Evolutionary conservation across 2,888 invertebrate genomes (phyloP), one percentile per base, ranked within the genome.

Genomic region (Tachina lurida): DNA sequence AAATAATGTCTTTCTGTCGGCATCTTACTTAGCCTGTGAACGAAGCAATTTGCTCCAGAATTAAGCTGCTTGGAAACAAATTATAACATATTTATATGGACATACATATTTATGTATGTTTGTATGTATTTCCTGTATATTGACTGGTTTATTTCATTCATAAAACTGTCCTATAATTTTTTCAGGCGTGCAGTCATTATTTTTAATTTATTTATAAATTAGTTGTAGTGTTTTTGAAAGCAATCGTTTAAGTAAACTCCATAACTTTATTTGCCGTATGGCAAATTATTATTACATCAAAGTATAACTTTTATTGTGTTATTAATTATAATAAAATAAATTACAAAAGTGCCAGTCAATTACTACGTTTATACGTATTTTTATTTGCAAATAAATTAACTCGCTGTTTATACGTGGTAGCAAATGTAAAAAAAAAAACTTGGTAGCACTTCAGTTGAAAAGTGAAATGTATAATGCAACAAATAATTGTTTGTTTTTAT

Each of bases 151-250:
- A 62, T 62, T 62, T 78, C 54, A 78, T 79, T 43, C 45, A 45
- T 54, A 45, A 71, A 62, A 54, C 43, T 78, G 45, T 5, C n/a
- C 62, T 45, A 78, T 39, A 45, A 41, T 70, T 68, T 49, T 63
- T 10, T 31, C 13, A 22, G n/a, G 43, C 19, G 58, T 10, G 41
- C 22, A 65, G 73, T 80, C 73, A 49, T 73, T 79, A 71, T 56
- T 71, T 71, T 79, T 79, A 73, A 73, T 79, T 63, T 56, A 65
- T 10, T 73, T 80, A 15, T 79, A 54, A 63, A 70, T 70, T 52
- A 17, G 12, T 62, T 60, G 19, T 3, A 41, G 43, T 13, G 62
- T 65, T 65, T 77, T 68, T 45, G 22, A 17, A 39, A 12, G 13
- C n/a, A 41, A n/a, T 17, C 19, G 15, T 65, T 22, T 7, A 13